Percentiles rank a stretch among this genome's conserved stretches.
phyloP scores from a whole-genome alignment of 2,888 invertebrate species.

The Calameuta filiformis region DNA sequence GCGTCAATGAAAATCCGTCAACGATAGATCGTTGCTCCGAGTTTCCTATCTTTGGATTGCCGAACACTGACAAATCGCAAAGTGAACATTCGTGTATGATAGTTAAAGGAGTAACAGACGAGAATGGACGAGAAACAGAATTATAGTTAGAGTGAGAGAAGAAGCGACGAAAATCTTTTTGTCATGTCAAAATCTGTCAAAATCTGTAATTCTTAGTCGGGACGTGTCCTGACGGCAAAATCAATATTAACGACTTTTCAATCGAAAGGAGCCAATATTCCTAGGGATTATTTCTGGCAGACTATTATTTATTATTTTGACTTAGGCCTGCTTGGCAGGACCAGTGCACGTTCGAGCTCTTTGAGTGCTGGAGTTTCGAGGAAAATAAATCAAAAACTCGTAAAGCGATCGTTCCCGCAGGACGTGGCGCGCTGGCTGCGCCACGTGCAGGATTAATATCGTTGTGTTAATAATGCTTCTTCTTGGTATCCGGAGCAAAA shows the following conservation, averaged over 20 bases:
- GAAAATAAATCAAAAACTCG: conserved; percentile 23
- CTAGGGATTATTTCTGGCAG: neutral
- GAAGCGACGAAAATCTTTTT: neutral
- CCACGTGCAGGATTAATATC: conserved; percentile 33
- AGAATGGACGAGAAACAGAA: neutral
- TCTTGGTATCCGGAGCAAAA: conserved; percentile 25
- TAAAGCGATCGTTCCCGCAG: conserved; percentile 22
- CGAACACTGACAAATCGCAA: neutral
- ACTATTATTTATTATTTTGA: neutral
- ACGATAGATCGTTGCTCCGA: neutral
- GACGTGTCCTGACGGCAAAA: no score
- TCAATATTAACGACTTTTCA: neutral
- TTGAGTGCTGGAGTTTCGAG: neutral
- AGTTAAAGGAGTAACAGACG: neutral
- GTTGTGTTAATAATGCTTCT: conserved; percentile 29
- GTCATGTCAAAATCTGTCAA: neutral
- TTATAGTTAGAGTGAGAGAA: no score
- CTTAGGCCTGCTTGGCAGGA: neutral
- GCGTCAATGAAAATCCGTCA: neutral
- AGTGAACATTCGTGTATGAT: neutral
- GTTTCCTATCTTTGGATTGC: neutral
- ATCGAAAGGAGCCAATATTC: neutral
- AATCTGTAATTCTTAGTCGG: neutral
- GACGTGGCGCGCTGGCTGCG: conserved; percentile 15
- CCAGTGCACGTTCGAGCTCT: neutral